Evolutionary conservation across 2,888 invertebrate species (phyloP), one percentile per base, ranked within the genome.

Genomic region (Synanthedon myopaeformis): DNA sequence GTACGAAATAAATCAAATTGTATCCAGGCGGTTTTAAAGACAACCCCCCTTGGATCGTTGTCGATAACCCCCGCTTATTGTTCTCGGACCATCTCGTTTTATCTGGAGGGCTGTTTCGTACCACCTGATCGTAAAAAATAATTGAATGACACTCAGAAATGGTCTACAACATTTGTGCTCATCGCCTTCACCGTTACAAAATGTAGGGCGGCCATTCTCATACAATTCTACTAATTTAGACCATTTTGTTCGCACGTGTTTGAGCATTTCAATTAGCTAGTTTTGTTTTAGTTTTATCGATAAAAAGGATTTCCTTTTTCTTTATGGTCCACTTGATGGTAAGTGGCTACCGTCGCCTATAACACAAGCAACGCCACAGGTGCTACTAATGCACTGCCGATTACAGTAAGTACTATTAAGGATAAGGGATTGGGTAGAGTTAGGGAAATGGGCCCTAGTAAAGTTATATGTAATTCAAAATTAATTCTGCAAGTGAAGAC

Each of bases 101-200:
- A 80, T 80, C 78, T 72, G 73, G 55, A 8, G 69, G 64, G 70
- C 72, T 74, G 75, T 79, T 76, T 69, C 72, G 72, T 75, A 69
- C 71, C 72, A 82, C 81, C 82, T 82, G 81, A 70, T 78, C 82
- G 72, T 84, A 84, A 83, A 84, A 83, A 82, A 83, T 84, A 83
- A 84, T 84, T 84, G 83, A 82, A 83, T 83, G 69, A 79, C 74
- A 64, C 63, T 63, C 68, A 62, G 67, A 56, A 70, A 76, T 66
- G 69, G 66, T 68, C 53, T 62, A 69, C 72, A 68, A 70, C 70
- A 69, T 69, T 51, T 14, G 12, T 8, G 45, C 45, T 14, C 45
- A 45, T 45, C n/a, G 35, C 35, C 35, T 35, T 10, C 35, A 13
- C 14, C 14, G 45, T 45, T 45, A 45, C 14, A 45, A 14, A 14